These are phyloP conservation scores for Tachysurus fulvidraco DNA, from an alignment of 2,113 vertebrate species.

Conservation along the genomic window DNA sequence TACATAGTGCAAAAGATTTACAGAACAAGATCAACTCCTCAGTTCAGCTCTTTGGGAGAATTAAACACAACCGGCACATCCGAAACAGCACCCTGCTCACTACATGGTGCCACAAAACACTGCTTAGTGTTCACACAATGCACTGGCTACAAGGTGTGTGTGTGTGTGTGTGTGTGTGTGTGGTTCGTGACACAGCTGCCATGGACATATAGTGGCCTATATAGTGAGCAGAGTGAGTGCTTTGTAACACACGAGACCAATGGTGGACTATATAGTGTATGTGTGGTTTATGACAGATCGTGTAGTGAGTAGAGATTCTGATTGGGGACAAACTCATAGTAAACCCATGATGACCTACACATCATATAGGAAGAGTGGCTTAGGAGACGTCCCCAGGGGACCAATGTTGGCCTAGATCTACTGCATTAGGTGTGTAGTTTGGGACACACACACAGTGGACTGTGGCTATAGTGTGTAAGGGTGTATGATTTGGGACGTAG, in stretches of 20 bases:
- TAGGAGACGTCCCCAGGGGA: background rate
- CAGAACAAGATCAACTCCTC: background rate
- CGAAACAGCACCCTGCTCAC: slow-evolving; percentile 8
- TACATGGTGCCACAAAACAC: background rate
- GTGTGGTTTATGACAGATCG: too few species aligned
- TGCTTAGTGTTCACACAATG: background rate
- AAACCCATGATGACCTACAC: too few species aligned
- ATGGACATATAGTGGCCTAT: background rate
- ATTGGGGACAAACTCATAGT: too few species aligned
- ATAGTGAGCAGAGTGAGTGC: background rate
- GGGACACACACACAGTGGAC: background rate
- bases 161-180: too few species aligned
- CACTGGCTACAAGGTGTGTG: background rate
- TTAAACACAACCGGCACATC: background rate
- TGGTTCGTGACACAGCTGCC: too few species aligned
- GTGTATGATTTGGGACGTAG: background rate
- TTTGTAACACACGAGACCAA: background rate
- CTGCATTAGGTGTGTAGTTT: background rate
- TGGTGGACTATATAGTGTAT: background rate
- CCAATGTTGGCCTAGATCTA: background rate
- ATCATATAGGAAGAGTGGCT: too few species aligned
- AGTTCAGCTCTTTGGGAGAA: background rate
- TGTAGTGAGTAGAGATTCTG: too few species aligned
- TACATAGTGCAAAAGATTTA: slow-evolving; percentile 16
- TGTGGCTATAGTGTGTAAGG: background rate